phyloP scores from a whole-genome alignment of 2,888 invertebrate species.

The Incurvaria masculella region DNA sequence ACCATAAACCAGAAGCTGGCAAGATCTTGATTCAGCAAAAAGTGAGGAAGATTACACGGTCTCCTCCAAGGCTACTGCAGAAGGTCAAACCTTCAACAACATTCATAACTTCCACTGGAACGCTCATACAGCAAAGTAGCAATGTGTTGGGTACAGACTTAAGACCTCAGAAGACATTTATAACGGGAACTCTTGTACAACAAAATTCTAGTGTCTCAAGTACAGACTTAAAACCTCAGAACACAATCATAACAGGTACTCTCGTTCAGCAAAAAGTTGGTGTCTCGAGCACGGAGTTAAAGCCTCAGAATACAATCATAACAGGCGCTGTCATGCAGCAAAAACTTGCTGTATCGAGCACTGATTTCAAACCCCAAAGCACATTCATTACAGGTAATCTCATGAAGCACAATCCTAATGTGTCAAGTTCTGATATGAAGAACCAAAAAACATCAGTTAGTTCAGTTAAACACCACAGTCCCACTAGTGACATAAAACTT shows the following conservation, averaged over 20 bases:
- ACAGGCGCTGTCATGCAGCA: too few species aligned
- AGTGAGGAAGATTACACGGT: constrained; percentile 28
- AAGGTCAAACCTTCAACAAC: constrained; percentile 25
- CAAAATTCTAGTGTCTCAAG: constrained; percentile 24
- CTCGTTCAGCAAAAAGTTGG: constrained; percentile 32
- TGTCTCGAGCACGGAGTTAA: not conserved
- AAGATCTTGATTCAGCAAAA: constrained; percentile 43
- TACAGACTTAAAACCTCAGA: constrained; percentile 23
- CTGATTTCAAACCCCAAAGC: constrained; percentile 24
- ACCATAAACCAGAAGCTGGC: constrained; percentile 20
- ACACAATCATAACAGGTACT: constrained; percentile 29
- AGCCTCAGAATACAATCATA: constrained; percentile 32
- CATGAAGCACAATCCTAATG: constrained; percentile 30
- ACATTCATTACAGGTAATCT: constrained; percentile 28
- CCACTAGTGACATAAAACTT: too few species aligned
- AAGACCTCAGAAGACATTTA: too few species aligned
- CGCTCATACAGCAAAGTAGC: too few species aligned
- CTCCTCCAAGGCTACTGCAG: constrained; percentile 8
- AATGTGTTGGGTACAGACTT: too few species aligned
- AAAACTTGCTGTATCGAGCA: constrained; percentile 23
- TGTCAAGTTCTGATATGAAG: constrained; percentile 17
- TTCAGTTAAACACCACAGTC: too few species aligned
- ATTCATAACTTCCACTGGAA: too few species aligned
- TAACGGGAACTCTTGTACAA: too few species aligned
- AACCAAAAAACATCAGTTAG: constrained; percentile 22